Base-by-base conservation (phyloP, 2,888 invertebrate genomes). In the Athalia rosae region DNA sequence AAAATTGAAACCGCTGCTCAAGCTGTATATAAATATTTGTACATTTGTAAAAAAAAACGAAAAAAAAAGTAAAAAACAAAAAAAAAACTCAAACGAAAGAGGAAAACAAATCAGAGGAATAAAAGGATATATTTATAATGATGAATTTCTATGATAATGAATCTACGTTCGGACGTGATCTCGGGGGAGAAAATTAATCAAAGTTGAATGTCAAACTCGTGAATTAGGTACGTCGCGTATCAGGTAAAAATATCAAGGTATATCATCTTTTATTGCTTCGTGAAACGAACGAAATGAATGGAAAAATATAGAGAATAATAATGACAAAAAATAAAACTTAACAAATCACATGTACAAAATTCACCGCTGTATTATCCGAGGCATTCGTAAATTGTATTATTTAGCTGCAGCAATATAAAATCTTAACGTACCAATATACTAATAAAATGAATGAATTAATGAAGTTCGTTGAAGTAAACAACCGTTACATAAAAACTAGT, bases 371-470 rank as follows among this genome's bases (percentile, higher is more conserved):
- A 47, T 63, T 76, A 48, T 79, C 47, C 6, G 82, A 84, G 77
- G 76, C 81, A 82, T 74, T 78, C 58, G 80, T 84, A 85, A 83
- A 82, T 84, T 84, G 84, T 85, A 82, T 83, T 83, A 82, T 11
- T 50, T 77, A 77, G 76, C 76, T 69, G 77, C 77, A 77, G 80
- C 76, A 47, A 73, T 47, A 58, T 58, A 73, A 73, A 73, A 13
- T 73, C 78, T 82, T 81, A 82, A 81, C 81, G 77, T 78, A 79
- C 76, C 79, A 79, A 76, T 43, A 50, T 56, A 45, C 62, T 63
- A 76, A 79, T 78, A 78, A 78, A 77, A 82, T 82, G 80, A 82
- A 82, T 80, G 79, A 79, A 81, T 83, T 81, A 28, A 71, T 28
- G 8, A 48, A 66, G 41, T 48, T 66, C 48, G 48, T 48, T 48